Evolutionary conservation across 2,888 invertebrate species (phyloP).

Genomic region (Philopedon plagiatum): DNA sequence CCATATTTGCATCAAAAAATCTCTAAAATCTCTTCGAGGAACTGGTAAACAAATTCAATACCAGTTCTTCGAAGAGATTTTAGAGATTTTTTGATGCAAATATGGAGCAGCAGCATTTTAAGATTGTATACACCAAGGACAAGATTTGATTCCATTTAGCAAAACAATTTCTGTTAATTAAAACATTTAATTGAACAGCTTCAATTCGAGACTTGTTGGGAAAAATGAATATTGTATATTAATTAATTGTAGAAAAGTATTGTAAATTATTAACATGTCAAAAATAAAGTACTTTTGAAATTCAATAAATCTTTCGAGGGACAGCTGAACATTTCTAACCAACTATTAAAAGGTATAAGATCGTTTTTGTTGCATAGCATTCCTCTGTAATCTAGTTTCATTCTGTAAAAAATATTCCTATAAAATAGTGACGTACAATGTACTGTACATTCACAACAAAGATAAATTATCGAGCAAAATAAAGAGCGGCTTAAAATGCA

Average conservation of each 20-base stretch:
- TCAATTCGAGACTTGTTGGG: no score
- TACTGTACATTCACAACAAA: background rate
- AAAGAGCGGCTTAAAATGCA: constrained; percentile 27
- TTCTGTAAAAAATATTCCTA: constrained; percentile 1
- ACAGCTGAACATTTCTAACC: constrained; percentile 35
- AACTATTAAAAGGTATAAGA: constrained; percentile 36
- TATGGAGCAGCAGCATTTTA: background rate
- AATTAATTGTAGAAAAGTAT: no score
- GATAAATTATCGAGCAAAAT: constrained; percentile 23
- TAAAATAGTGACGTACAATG: constrained; percentile 10
- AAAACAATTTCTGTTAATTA: no score
- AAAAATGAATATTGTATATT: no score
- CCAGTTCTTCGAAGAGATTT: background rate
- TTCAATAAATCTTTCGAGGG: constrained; percentile 31
- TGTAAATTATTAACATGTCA: no score
- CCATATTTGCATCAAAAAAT: constrained; percentile 4
- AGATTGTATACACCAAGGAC: no score
- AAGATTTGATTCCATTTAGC: no score
- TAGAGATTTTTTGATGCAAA: constrained; percentile 1
- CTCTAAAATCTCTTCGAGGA: background rate
- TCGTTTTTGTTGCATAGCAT: constrained; percentile 29
- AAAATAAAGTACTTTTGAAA: no score
- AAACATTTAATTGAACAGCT: no score
- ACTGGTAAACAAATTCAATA: background rate
- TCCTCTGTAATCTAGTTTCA: constrained; percentile 23